Evolutionary conservation across 2,888 invertebrate genomes (phyloP).

Genomic region (Netelia fuscicornis): DNA sequence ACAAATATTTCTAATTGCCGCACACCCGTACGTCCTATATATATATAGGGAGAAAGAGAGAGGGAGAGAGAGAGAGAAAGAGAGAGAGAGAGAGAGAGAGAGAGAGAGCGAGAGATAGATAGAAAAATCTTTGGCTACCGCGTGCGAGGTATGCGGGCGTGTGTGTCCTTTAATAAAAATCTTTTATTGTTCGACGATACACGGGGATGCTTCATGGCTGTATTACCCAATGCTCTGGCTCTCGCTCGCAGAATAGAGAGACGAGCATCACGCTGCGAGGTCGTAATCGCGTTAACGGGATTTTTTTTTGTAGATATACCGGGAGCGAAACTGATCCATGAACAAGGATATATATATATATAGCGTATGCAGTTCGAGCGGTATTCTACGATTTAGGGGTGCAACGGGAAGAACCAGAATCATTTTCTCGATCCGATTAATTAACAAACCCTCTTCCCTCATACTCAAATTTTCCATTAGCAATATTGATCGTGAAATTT

Average conservation of each 20-base stretch:
- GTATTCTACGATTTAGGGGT: conserved; percentile 43
- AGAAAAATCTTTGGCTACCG: conserved; percentile 2
- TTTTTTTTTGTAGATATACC: conserved; percentile 44
- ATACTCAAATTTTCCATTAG: conserved; percentile 58
- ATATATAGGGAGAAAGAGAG: not conserved
- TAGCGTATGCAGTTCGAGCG: conserved; percentile 7
- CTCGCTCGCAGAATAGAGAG: conserved; percentile 41
- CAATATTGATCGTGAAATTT: conserved; percentile 57
- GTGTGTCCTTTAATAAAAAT: conserved; percentile 77
- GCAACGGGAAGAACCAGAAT: not conserved
- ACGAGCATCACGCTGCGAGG: conserved; percentile 52
- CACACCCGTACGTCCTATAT: conserved; percentile 36
- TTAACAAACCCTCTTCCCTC: conserved; percentile 36
- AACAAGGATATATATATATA: not conserved
- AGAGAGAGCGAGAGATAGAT: not conserved
- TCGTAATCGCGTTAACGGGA: conserved; percentile 67
- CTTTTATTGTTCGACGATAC: conserved; percentile 76
- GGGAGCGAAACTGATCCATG: conserved; percentile 28
- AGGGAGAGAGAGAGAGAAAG: too few relatives aligned
- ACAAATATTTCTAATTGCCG: conserved; percentile 81
- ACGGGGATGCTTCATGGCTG: conserved; percentile 45
- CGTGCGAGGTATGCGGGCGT: conserved; percentile 34
- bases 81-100: too few relatives aligned
- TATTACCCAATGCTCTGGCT: conserved; percentile 18
- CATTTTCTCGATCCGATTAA: conserved; percentile 43